phyloP scores from a whole-genome alignment of 2,888 invertebrate species.

The Melikaiella ostensackeni region DNA sequence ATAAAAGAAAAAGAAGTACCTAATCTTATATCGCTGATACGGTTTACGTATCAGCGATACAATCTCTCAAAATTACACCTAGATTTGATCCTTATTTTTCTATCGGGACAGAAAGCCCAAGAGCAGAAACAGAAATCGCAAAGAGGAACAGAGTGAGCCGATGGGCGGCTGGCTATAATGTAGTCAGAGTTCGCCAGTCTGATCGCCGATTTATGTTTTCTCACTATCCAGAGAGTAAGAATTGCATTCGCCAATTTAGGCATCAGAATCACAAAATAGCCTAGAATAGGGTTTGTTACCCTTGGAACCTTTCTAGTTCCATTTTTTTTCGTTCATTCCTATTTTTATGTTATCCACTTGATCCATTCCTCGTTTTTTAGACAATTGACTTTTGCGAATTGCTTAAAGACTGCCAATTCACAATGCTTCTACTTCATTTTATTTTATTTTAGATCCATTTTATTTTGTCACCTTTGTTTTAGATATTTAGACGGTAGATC shows the following conservation, averaged over 20 bases:
- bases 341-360: slow-evolving; percentile 45
- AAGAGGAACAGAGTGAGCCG: slow-evolving; percentile 73
- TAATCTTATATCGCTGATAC: background rate
- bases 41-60: background rate
- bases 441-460: slow-evolving; percentile 1
- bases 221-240: slow-evolving; percentile 76
- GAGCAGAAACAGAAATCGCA: slow-evolving; percentile 63
- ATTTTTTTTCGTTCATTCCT: slow-evolving; percentile 12
- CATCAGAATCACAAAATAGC: slow-evolving; percentile 55
- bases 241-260: slow-evolving; percentile 52
- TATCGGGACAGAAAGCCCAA: slow-evolving; percentile 67
- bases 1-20: background rate
- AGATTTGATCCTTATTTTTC: slow-evolving; percentile 46
- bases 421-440: slow-evolving; percentile 34
- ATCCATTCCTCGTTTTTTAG: slow-evolving; percentile 49
- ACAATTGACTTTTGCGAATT: background rate
- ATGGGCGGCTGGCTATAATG: slow-evolving; percentile 76
- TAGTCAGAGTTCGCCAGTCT: slow-evolving; percentile 76
- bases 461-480: slow-evolving; percentile 18
- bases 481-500: slow-evolving; percentile 13
- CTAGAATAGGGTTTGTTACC: slow-evolving; percentile 49
- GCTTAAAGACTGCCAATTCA: slow-evolving; percentile 37
- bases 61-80: background rate
- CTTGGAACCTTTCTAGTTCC: slow-evolving; percentile 45
- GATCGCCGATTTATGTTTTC: slow-evolving; percentile 76